phyloP scores from a whole-genome alignment of 2,797 vertebrate species.

The Smutsia gigantea region DNA sequence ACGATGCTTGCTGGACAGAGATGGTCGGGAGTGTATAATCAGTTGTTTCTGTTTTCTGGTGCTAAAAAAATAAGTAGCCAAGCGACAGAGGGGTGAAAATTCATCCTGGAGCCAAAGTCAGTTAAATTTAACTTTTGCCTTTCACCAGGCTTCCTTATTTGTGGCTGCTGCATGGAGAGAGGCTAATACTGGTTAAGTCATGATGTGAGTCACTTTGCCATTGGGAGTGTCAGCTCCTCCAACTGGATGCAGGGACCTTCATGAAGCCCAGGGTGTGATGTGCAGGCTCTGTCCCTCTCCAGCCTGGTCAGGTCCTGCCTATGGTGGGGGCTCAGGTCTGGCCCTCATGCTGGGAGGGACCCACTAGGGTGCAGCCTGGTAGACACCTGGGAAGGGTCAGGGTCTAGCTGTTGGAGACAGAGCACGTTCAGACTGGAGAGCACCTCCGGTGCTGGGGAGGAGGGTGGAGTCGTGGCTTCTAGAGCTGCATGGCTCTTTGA shows the following conservation, averaged over 20 bases:
- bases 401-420: not conserved
- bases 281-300: not conserved
- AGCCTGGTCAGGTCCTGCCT: not conserved
- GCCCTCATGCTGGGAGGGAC: not conserved
- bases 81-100: not conserved
- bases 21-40: not conserved
- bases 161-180: constrained; percentile 27
- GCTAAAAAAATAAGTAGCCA: constrained; percentile 46
- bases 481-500: not conserved
- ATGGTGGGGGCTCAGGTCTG: not conserved
- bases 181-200: constrained; percentile 32
- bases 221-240: not conserved
- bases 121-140: constrained; percentile 71
- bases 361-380: not conserved
- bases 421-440: not conserved
- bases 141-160: constrained; percentile 44
- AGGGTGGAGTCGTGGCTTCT: not conserved
- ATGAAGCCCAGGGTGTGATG: fast-evolving
- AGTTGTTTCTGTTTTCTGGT: constrained; percentile 44
- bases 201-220: constrained; percentile 43
- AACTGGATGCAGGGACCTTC: not conserved
- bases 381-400: not conserved
- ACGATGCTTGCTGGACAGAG: constrained; percentile 25
- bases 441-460: fast-evolving
- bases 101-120: not conserved